Evolutionary conservation across 2,888 invertebrate species (phyloP).

Genomic region (Gymnosoma rotundatum): DNA sequence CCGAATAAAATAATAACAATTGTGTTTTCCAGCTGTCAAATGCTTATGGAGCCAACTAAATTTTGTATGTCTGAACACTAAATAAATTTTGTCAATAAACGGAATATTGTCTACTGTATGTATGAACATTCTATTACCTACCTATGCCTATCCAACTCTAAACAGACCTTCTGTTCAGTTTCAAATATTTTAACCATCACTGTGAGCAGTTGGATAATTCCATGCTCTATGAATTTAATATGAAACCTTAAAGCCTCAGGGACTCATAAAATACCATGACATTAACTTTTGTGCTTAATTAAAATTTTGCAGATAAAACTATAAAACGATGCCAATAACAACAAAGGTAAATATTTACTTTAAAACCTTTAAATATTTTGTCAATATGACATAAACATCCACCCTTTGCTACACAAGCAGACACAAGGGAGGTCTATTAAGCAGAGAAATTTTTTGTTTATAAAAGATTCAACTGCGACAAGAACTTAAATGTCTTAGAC

Average conservation of each 20-base stretch:
- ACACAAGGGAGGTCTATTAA: not conserved
- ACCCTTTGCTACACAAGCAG: not conserved
- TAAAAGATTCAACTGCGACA: conserved; percentile 27
- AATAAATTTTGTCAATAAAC: too few species aligned
- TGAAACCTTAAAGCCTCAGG: conserved; percentile 25
- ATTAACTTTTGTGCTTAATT: conserved; percentile 33
- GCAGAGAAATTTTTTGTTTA: not conserved
- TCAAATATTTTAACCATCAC: not conserved
- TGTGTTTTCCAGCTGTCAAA: too few species aligned
- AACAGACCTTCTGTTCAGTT: too few species aligned
- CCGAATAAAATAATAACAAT: too few species aligned
- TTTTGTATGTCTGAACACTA: too few species aligned
- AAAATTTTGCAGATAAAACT: conserved; percentile 14
- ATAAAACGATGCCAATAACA: not conserved
- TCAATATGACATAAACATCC: too few species aligned
- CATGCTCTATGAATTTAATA: conserved; percentile 16
- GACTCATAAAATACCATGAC: conserved; percentile 33
- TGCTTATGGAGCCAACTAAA: too few species aligned
- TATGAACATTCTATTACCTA: too few species aligned
- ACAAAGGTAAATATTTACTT: conserved; percentile 5
- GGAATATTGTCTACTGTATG: too few species aligned
- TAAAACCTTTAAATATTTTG: not conserved
- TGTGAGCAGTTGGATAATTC: conserved; percentile 2
- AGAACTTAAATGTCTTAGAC: conserved; percentile 15
- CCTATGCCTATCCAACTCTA: too few species aligned